Evolutionary conservation across 2,113 vertebrate genomes (phyloP).

Genomic region (Amblyornis subalaris): DNA sequence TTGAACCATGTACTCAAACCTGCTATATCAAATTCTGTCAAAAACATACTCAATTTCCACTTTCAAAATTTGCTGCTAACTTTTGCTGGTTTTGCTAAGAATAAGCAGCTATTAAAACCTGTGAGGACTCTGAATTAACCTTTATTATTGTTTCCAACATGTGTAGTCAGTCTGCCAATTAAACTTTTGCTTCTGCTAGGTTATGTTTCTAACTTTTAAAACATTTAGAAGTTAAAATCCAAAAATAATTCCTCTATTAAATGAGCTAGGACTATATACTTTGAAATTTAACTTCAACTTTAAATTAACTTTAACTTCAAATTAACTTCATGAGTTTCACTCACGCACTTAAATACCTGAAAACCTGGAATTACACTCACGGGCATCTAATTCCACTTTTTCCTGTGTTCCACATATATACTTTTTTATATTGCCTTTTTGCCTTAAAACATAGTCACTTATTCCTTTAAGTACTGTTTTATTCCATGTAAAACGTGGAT

Average conservation of each 20-base stretch:
- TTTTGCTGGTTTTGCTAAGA: not conserved
- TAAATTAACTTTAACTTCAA: no score
- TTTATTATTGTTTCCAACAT: not conserved
- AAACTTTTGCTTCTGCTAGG: not conserved
- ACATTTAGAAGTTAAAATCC: not conserved
- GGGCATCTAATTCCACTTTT: not conserved
- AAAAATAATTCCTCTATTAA: not conserved
- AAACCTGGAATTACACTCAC: not conserved
- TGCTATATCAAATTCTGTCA: not conserved
- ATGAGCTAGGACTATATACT: not conserved
- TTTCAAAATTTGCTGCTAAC: not conserved
- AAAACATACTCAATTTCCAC: not conserved
- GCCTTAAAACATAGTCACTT: not conserved
- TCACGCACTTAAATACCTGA: not conserved
- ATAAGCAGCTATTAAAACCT: not conserved
- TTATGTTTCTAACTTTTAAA: not conserved
- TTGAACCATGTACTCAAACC: not conserved
- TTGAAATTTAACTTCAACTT: not conserved
- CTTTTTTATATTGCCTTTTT: not conserved
- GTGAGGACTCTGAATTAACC: not conserved
- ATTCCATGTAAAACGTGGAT: not conserved
- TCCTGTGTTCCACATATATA: not conserved
- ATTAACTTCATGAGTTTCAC: no score
- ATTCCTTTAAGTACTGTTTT: not conserved
- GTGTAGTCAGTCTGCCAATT: not conserved